phyloP scores from a whole-genome alignment of 2,888 invertebrate genomes.

The Epirrhoe tristata region DNA sequence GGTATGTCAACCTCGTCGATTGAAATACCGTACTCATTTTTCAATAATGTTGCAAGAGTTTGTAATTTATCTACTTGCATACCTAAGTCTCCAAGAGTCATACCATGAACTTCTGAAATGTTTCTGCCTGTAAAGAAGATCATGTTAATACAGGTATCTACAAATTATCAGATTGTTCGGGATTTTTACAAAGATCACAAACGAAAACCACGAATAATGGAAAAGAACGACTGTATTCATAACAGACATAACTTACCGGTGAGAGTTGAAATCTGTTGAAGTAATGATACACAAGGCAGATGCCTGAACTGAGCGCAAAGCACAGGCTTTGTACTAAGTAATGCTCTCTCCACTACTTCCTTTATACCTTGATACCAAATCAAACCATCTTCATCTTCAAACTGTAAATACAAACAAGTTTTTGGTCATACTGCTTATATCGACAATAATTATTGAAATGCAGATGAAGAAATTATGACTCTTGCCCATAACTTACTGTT shows the following conservation, averaged over 20 bases:
- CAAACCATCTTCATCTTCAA: conserved; percentile 19
- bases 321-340: conserved; percentile 16
- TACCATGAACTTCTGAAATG: conserved; percentile 8
- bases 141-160: neutral
- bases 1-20: conserved; percentile 21
- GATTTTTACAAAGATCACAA: too few relatives aligned
- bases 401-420: conserved; percentile 8
- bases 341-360: conserved; percentile 19
- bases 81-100: conserved; percentile 26
- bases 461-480: neutral
- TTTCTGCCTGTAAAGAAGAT: conserved; percentile 25
- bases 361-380: conserved; percentile 24
- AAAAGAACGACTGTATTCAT: neutral
- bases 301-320: conserved; percentile 20
- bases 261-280: conserved; percentile 24
- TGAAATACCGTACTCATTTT: conserved; percentile 19
- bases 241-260: conserved; percentile 18
- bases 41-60: conserved; percentile 25
- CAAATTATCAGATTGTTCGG: too few relatives aligned
- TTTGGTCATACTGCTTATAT: neutral
- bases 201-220: too few relatives aligned
- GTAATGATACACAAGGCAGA: conserved; percentile 6
- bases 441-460: neutral
- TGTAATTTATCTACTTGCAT: conserved; percentile 16
- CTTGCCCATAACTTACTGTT: conserved; percentile 11